These are phyloP conservation scores for Thelaira solivaga DNA, from an alignment of 2,888 invertebrate genomes.

Conservation along the genomic window DNA sequence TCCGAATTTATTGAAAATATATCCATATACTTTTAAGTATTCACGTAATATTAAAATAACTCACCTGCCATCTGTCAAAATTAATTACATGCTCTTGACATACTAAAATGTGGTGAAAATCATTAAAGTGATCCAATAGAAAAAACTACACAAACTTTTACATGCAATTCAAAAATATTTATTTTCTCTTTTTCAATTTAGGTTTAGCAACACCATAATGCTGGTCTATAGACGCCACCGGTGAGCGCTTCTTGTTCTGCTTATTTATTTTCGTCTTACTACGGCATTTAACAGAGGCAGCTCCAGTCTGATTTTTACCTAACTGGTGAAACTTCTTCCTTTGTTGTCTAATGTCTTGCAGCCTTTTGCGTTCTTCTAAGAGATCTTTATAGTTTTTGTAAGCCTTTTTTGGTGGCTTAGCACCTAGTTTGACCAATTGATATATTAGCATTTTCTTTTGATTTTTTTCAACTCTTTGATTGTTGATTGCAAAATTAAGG, in stretches of 20 bases:
- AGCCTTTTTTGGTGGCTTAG: slow-evolving; percentile 85
- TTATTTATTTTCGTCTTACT: slow-evolving; percentile 73
- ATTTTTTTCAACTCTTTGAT: slow-evolving; percentile 83
- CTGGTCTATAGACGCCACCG: slow-evolving; percentile 77
- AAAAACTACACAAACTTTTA: not conserved
- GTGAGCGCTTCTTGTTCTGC: slow-evolving; percentile 76
- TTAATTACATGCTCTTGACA: not conserved
- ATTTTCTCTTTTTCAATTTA: slow-evolving; percentile 69
- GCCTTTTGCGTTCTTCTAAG: slow-evolving; percentile 80
- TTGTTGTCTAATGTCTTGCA: slow-evolving; percentile 78
- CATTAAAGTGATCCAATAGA: too few relatives aligned
- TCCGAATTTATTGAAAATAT: not conserved
- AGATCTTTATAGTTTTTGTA: slow-evolving; percentile 86
- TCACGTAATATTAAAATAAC: slow-evolving; percentile 68
- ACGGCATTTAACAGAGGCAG: slow-evolving; percentile 78
- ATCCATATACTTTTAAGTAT: slow-evolving; percentile 54
- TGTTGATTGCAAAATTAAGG: slow-evolving; percentile 87
- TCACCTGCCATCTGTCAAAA: slow-evolving; percentile 15
- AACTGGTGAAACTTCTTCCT: slow-evolving; percentile 78
- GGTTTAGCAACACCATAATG: slow-evolving; percentile 75
- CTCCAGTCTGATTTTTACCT: slow-evolving; percentile 81
- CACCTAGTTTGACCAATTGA: slow-evolving; percentile 87
- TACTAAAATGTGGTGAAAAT: not conserved
- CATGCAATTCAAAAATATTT: slow-evolving; percentile 27
- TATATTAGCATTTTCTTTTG: slow-evolving; percentile 88